phyloP scores from a whole-genome alignment of 1,140 invertebrate genomes.

The Lamellibrachia luymesi region DNA sequence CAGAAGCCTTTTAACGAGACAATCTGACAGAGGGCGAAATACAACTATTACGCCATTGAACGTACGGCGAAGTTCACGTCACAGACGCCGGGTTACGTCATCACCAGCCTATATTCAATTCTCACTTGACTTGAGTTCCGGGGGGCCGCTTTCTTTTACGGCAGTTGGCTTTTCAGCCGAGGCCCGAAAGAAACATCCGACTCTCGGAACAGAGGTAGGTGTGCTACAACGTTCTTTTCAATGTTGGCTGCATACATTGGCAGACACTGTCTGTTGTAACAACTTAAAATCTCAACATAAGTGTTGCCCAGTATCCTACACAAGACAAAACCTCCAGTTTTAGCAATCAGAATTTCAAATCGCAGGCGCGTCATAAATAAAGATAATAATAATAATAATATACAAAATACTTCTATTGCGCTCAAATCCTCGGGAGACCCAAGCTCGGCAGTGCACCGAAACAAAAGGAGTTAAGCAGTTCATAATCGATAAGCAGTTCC shows the following conservation, averaged over 20 bases:
- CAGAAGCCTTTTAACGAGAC: no score
- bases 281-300: not conserved
- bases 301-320: no score
- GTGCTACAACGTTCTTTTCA: not conserved
- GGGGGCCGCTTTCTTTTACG: not conserved
- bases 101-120: not conserved
- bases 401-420: no score
- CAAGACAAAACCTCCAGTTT: no score
- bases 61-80: not conserved
- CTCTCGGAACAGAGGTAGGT: not conserved
- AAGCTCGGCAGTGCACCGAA: no score
- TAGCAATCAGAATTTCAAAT: no score
- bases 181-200: not conserved
- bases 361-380: no score
- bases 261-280: not conserved
- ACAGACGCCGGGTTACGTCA: not conserved
- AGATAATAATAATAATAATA: no score
- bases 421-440: no score
- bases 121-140: not conserved
- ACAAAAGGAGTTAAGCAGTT: no score
- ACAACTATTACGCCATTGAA: not conserved
- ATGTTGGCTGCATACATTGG: not conserved
- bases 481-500: no score
- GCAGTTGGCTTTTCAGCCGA: constrained; percentile 3
- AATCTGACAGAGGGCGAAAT: no score